Evolutionary conservation across 2,113 vertebrate species (phyloP), one percentile per base, ranked within the genome.

Genomic region (Rattus rattus): DNA sequence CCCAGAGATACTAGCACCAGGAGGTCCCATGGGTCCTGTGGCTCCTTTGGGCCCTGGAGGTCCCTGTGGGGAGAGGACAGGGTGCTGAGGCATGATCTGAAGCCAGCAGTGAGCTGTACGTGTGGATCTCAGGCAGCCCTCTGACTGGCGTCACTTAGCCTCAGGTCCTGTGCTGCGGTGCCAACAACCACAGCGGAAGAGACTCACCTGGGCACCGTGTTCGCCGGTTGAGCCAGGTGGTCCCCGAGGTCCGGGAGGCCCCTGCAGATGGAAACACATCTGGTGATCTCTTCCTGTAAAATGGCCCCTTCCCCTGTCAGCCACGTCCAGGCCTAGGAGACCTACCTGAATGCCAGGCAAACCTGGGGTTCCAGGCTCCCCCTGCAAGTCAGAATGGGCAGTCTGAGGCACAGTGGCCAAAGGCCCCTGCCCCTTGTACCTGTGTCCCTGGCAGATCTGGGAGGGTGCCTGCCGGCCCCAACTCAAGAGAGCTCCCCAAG

Each of bases 121-220:
- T 1, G 2, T 30, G 67, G 70, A 30, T 67, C 59, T 52, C 26
- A 30, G 19, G 11, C 43, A n/a, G 47, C 54, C 8, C 47, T 86
- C 72, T 22, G 16, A 36, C 0, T 0, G 63, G 36, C 24, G 5
- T 30, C 76, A 33, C 76, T 65, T 22, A 17, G 90, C 17, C 72
- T 52, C 3, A 7, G 0, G 30, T 79, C 67, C 52, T n/a, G 49
- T 1, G 24, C 94, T 19, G 2, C 3, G 61, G 76, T 69, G 39
- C 52, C 28, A 30, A 19, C 7, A 13, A 56, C 59, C 24, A 9
- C 14, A 2, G 13, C 43, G 61, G 47, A 0, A 1, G 63, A 19
- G 16, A 30, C 98, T 97, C 97, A 99, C 99, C 99, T 99, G 99
- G 89, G 97, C 97, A 77, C 99, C 99, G 90, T 97, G 98, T 89